These are phyloP conservation scores for Acropternis orthonyx DNA, from an alignment of 2,797 vertebrate species.

Conservation along the genomic window DNA sequence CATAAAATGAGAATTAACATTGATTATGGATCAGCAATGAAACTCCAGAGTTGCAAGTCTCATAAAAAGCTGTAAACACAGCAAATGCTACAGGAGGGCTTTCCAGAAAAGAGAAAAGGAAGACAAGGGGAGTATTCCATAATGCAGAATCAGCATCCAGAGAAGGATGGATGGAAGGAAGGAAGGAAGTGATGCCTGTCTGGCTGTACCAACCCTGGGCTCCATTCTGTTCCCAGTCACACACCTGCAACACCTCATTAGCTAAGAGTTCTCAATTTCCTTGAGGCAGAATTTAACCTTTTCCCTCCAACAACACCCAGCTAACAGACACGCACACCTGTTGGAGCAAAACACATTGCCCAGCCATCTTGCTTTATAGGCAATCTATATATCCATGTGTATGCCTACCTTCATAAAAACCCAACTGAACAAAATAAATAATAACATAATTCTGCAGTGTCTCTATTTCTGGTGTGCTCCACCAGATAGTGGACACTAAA, in stretches of 20 bases:
- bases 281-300: neutral
- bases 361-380: neutral
- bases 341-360: neutral
- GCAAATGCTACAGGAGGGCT: neutral
- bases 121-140: neutral
- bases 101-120: neutral
- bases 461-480: neutral
- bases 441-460: neutral
- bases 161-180: neutral
- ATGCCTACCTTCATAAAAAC: neutral
- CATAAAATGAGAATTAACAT: constrained; percentile 19
- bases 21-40: neutral
- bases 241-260: neutral
- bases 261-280: neutral
- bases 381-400: neutral
- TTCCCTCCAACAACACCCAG: neutral
- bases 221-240: neutral
- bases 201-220: neutral
- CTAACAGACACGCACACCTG: neutral
- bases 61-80: constrained; percentile 4
- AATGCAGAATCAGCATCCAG: neutral
- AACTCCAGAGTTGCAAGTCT: neutral
- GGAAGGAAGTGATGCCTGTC: neutral
- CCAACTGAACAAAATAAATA: neutral
- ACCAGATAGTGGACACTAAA: neutral